phyloP scores from a whole-genome alignment of 2,797 vertebrate species.

The Pelochelys cantorii region DNA sequence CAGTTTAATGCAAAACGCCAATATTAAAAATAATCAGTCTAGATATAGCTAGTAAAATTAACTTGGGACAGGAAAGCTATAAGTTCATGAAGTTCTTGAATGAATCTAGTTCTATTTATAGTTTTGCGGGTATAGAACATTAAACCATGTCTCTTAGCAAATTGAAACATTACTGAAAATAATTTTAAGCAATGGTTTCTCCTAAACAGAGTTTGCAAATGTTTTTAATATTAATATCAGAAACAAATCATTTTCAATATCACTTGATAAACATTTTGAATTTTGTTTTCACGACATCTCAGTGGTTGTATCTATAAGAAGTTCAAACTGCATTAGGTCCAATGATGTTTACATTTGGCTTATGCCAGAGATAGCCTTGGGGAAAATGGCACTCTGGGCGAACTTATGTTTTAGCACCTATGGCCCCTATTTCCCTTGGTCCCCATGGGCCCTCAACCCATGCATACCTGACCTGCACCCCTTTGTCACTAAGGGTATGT shows the following conservation, averaged over 20 bases:
- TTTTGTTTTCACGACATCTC: slow-evolving; percentile 43
- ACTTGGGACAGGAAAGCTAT: neutral
- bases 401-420: no score
- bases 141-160: neutral
- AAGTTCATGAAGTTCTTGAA: neutral
- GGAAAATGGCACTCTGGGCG: no score
- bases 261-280: slow-evolving; percentile 22
- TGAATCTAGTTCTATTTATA: neutral
- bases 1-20: neutral
- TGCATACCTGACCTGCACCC: no score
- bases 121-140: neutral
- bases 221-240: slow-evolving; percentile 29
- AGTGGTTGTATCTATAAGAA: slow-evolving; percentile 24
- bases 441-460: no score
- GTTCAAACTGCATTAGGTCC: neutral
- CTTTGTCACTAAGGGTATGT: no score
- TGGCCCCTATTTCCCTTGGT: no score
- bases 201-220: slow-evolving; percentile 25
- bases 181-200: slow-evolving; percentile 16
- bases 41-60: slow-evolving; percentile 22
- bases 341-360: slow-evolving; percentile 35
- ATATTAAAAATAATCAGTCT: slow-evolving; percentile 8
- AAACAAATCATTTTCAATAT: slow-evolving; percentile 42
- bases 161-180: slow-evolving; percentile 11
- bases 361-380: neutral